Conservation (phyloP, 2,888 invertebrate genomes). For the Melangyna quadrimaculata region DNA sequence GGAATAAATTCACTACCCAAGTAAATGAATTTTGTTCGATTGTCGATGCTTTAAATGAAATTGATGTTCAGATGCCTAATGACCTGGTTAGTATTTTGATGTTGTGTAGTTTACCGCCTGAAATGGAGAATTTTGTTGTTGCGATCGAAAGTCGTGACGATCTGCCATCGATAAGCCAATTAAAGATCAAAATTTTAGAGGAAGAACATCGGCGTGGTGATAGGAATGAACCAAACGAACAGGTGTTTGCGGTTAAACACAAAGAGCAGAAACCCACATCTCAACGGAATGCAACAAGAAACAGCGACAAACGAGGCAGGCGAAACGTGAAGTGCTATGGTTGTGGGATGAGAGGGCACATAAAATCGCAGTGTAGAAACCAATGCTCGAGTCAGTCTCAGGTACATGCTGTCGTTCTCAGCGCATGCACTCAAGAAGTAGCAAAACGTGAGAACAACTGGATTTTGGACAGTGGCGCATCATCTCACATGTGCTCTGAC, state of each 20-base stretch:
- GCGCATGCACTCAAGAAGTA: no score
- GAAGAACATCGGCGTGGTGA: constrained; percentile 46
- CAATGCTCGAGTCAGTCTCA: neutral
- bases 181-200: constrained; percentile 35
- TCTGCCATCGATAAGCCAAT: constrained; percentile 38
- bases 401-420: no score
- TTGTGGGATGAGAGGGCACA: constrained; percentile 49
- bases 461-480: constrained; percentile 42
- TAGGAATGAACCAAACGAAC: neutral
- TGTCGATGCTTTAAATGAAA: constrained; percentile 50
- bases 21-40: constrained; percentile 51
- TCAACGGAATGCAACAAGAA: neutral
- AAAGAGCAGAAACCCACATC: neutral
- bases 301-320: constrained; percentile 5
- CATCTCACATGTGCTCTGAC: constrained; percentile 31
- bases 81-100: constrained; percentile 32
- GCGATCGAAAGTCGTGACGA: constrained; percentile 48
- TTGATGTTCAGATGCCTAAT: constrained; percentile 37
- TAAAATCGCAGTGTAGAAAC: constrained; percentile 44
- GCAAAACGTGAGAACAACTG: no score
- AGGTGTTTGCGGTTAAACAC: constrained; percentile 20
- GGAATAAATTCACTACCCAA: constrained; percentile 15
- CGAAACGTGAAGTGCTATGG: constrained; percentile 43
- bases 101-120: constrained; percentile 48
- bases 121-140: constrained; percentile 51